Percentiles rank a stretch among this genome's conserved stretches.
Conservation (phyloP, 2,113 vertebrate species). For the Boulengeromyrus knoepffleri region DNA sequence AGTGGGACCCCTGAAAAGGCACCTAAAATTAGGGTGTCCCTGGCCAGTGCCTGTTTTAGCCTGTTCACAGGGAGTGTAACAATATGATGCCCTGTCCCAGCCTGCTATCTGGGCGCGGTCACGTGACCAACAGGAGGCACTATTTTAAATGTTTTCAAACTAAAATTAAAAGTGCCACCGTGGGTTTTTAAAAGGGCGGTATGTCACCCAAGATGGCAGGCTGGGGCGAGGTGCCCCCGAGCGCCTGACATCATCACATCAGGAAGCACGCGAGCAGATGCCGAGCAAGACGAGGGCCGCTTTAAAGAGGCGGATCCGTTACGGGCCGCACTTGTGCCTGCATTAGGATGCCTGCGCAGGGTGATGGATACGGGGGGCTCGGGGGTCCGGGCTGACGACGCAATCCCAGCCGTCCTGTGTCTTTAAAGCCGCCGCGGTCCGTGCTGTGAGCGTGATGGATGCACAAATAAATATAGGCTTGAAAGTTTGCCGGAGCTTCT, state of each 20-base stretch:
- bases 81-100: background rate
- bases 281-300: background rate
- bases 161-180: background rate
- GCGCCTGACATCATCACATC: background rate
- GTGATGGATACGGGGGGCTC: background rate
- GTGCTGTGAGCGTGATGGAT: background rate
- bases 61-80: background rate
- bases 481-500: background rate
- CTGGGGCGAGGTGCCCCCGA: background rate
- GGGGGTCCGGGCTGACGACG: background rate
- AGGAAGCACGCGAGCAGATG: background rate
- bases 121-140: background rate
- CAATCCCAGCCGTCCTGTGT: background rate
- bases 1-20: background rate
- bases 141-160: background rate
- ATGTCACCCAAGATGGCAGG: background rate
- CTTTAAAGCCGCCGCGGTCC: background rate
- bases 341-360: background rate
- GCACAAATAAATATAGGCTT: conserved; percentile 1
- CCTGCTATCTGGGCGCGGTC: background rate
- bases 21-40: background rate
- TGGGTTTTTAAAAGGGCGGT: background rate
- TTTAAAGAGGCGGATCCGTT: background rate
- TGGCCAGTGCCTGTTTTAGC: background rate
- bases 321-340: background rate